These are phyloP conservation scores for Cariama cristata DNA, from an alignment of 2,113 vertebrate genomes.

Conservation along the genomic window DNA sequence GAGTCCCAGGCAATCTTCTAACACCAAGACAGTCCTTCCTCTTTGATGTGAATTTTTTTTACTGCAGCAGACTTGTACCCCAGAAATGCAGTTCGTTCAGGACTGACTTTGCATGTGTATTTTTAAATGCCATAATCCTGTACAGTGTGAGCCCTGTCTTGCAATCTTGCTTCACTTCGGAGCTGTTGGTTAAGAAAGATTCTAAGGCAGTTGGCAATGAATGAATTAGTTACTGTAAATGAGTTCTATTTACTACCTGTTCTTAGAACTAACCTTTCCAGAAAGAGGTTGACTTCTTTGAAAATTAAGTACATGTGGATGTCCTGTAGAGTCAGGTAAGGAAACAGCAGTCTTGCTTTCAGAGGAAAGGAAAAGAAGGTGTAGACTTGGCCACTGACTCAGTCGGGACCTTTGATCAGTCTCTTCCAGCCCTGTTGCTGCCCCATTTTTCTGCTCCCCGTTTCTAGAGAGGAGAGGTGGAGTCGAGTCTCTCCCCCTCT, in stretches of 20 bases:
- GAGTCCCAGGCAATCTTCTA: not conserved
- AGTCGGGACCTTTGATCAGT: not conserved
- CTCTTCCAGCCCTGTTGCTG: not conserved
- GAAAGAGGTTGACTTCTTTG: not conserved
- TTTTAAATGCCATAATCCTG: not conserved
- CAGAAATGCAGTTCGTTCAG: not conserved
- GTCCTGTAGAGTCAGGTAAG: not conserved
- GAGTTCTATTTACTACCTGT: not conserved
- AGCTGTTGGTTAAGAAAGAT: not conserved
- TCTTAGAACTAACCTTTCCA: not conserved
- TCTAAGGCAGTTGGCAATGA: not conserved
- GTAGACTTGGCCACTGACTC: not conserved
- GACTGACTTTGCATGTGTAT: not conserved
- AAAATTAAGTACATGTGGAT: not conserved
- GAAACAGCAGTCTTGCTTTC: not conserved
- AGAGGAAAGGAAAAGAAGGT: not conserved
- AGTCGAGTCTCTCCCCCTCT: not conserved
- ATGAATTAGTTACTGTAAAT: not conserved
- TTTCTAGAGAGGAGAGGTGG: not conserved
- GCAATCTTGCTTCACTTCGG: not conserved
- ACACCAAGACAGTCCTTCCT: not conserved
- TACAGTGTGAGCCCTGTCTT: not conserved
- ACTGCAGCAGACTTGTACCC: not conserved
- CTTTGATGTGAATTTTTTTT: not conserved
- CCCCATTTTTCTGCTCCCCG: not conserved